phyloP scores from a whole-genome alignment of 2,797 vertebrate genomes.

The Florisuga fusca region DNA sequence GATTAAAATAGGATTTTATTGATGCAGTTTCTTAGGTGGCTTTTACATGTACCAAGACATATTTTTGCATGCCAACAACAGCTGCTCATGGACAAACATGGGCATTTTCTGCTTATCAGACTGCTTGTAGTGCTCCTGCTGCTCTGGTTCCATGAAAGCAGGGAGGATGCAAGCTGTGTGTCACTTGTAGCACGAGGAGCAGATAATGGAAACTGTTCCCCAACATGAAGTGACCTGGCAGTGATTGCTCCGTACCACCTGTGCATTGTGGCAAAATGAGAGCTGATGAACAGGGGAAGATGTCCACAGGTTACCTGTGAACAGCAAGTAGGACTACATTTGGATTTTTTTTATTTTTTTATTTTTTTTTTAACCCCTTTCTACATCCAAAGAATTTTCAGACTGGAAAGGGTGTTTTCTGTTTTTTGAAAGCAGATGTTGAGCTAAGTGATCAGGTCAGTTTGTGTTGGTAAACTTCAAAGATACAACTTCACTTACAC shows the following conservation, averaged over 20 bases:
- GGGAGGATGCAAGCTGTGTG: rapidly evolving
- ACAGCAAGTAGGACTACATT: rapidly evolving
- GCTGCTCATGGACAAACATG: rapidly evolving
- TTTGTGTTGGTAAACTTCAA: not conserved
- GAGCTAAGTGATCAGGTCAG: not conserved
- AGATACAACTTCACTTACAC: not conserved
- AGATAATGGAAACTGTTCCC: rapidly evolving
- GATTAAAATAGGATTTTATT: not conserved
- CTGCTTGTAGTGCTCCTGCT: not conserved
- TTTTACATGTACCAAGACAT: rapidly evolving
- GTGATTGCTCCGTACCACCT: not conserved
- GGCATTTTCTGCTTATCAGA: not conserved
- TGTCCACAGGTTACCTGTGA: not conserved
- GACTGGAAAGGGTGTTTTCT: not conserved
- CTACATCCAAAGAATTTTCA: not conserved
- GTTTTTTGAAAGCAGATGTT: not conserved
- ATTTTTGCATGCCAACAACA: not conserved
- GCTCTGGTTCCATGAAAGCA: rapidly evolving
- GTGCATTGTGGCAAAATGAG: not conserved
- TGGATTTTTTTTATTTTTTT: not conserved
- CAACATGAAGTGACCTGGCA: not conserved
- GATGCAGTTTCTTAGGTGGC: not conserved
- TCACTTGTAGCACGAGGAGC: rapidly evolving
- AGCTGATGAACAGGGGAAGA: not conserved
- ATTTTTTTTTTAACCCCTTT: too few relatives aligned